Evolutionary conservation across 1,140 invertebrate genomes (phyloP).

Genomic region (Drosophila teissieri): DNA sequence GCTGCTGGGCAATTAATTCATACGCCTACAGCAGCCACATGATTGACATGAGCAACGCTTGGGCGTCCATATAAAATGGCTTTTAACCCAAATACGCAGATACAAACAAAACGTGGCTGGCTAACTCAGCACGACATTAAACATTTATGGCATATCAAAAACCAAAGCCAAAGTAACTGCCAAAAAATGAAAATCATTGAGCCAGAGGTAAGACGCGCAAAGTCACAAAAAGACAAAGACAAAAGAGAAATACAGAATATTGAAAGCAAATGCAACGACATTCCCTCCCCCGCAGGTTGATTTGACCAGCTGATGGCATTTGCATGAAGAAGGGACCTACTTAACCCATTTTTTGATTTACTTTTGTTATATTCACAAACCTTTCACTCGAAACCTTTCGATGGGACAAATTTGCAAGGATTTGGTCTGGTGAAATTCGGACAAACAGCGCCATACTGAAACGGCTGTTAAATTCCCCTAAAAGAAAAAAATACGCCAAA

Average conservation of each 20-base stretch:
- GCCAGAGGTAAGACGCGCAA: constrained; percentile 10
- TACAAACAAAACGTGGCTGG: constrained; percentile 61
- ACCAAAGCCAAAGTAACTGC: constrained; percentile 49
- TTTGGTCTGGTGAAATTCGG: constrained; percentile 48
- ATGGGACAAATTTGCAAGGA: constrained; percentile 41
- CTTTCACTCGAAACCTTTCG: constrained; percentile 60
- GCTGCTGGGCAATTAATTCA: constrained; percentile 38
- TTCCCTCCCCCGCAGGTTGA: constrained; percentile 33
- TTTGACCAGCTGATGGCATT: constrained; percentile 60
- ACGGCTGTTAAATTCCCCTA: constrained; percentile 54
- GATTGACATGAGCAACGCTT: constrained; percentile 46
- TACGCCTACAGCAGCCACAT: constrained; percentile 37
- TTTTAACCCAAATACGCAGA: constrained; percentile 78
- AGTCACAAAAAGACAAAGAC: constrained; percentile 29
- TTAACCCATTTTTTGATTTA: constrained; percentile 20
- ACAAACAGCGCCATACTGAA: constrained; percentile 69
- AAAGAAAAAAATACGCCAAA: constrained; percentile 42
- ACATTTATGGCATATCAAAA: constrained; percentile 57
- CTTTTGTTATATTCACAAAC: constrained; percentile 54
- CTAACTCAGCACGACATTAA: constrained; percentile 70
- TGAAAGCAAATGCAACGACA: constrained; percentile 37
- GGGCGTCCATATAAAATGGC: constrained; percentile 60
- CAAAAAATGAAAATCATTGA: constrained; percentile 64
- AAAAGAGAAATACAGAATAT: constrained; percentile 24
- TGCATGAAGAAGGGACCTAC: constrained; percentile 40